phyloP scores from a whole-genome alignment of 2,888 invertebrate species.

The Ochropleura leucogaster region DNA sequence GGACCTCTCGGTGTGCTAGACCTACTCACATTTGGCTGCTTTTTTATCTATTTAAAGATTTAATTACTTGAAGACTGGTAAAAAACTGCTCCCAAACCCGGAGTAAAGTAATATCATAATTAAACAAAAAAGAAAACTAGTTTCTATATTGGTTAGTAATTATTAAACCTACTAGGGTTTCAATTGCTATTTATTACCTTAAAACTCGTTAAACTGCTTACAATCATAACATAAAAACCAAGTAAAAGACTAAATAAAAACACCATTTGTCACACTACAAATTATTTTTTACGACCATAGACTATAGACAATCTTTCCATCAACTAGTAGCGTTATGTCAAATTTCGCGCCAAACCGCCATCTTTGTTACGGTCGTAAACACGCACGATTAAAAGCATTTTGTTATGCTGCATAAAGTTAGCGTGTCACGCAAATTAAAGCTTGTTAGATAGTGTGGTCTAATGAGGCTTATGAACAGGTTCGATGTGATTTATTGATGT shows the following conservation, averaged over 20 bases:
- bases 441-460: conserved; percentile 52
- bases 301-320: conserved; percentile 30
- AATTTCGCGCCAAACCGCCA: conserved; percentile 58
- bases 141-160: not conserved
- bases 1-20: no score
- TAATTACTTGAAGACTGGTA: not conserved
- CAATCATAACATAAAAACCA: conserved; percentile 20
- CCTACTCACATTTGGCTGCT: no score
- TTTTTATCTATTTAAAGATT: not conserved
- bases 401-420: conserved; percentile 34
- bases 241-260: conserved; percentile 22
- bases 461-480: conserved; percentile 48
- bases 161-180: not conserved
- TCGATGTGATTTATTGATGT: conserved; percentile 39
- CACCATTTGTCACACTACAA: conserved; percentile 5
- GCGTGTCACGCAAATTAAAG: conserved; percentile 46
- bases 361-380: conserved; percentile 50
- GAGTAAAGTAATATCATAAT: not conserved
- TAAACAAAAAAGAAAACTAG: not conserved
- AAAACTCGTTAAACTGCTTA: not conserved
- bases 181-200: not conserved
- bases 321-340: conserved; percentile 55
- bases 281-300: conserved; percentile 39
- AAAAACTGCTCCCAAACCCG: not conserved
- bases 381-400: conserved; percentile 44